Conservation (phyloP, 2,888 invertebrate species). For the Caenorhabditis sp. region DNA sequence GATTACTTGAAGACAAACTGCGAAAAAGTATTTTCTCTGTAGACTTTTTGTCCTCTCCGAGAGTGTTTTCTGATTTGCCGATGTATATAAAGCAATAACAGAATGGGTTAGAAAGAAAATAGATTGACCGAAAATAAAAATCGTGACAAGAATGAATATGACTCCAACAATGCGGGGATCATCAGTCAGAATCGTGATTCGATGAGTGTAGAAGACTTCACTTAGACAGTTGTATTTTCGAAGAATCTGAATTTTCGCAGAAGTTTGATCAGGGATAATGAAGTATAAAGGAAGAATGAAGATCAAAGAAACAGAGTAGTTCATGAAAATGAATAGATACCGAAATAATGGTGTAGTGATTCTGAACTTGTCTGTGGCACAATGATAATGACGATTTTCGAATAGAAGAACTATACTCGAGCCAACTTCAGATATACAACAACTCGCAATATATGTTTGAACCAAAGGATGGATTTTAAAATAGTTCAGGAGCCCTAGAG, state of each 20-base stretch:
- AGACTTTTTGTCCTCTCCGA: constrained; percentile 23
- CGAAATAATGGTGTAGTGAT: background rate
- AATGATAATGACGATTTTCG: background rate
- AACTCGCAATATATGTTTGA: background rate
- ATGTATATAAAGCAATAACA: constrained; percentile 16
- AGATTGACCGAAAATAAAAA: constrained; percentile 11
- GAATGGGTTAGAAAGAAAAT: constrained; percentile 17
- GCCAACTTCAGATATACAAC: background rate
- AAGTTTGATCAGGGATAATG: background rate
- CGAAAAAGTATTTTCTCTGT: constrained; percentile 25
- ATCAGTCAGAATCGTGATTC: background rate
- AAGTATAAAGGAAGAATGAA: background rate
- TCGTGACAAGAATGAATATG: constrained; percentile 1
- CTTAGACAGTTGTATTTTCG: background rate
- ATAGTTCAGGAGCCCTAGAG: background rate
- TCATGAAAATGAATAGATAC: background rate
- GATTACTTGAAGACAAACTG: constrained; percentile 29
- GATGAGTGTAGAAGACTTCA: background rate
- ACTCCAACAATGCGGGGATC: constrained; percentile 5
- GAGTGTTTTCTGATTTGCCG: constrained; percentile 17
- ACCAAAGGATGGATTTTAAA: background rate
- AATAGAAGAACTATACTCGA: background rate
- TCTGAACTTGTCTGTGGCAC: background rate
- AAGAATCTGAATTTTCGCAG: background rate
- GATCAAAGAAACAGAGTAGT: background rate